Base-by-base conservation (phyloP, 1,140 invertebrate species). In the Notospermus geniculatus region DNA sequence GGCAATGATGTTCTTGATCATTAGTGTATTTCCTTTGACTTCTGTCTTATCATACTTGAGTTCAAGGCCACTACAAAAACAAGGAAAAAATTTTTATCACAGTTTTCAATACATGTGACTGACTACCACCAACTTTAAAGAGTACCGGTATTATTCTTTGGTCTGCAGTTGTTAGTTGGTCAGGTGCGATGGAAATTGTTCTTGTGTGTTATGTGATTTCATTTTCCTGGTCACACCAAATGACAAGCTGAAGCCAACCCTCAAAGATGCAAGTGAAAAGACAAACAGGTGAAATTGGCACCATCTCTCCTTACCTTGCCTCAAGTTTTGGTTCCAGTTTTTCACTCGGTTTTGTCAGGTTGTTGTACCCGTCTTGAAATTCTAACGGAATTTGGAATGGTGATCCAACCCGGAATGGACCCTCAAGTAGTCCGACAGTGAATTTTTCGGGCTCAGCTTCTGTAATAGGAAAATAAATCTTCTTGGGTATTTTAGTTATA, bases 341-440 rank as follows among this genome's bases (percentile, higher is more conserved):
- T 39, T 43, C 27, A 15, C 61, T 67, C 4, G 78, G 76, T 65
- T 74, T 78, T 15, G 78, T 72, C 2, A 70, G 63, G 64, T 82
- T 73, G 43, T 75, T 75, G 68, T 70, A 80, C 29, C 70, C 70
- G 65, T 82, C 80, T 43, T 76, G 71, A 52, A 82, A 77, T 57
- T 80, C 80, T 22, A 82, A 68, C 0, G 80, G 79, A 52, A 82
- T 80, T 50, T 72, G 69, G 59, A 82, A 82, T 23, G 80, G 74
- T n/a, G 72, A 62, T 9, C 78, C 79, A 11, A 81, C 68, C 43
- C 74, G 64, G 63, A 80, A 81, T 19, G 79, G 78, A 1, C 78
- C 80, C 50, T 80, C 78, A 27, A 82, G 55, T 32, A 76, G 52
- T 27, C 78, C 78, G 5, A 82, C 72, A 2, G 71, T 71, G 60